phyloP scores from a whole-genome alignment of 2,113 vertebrate genomes.

The Fregata magnificens region DNA sequence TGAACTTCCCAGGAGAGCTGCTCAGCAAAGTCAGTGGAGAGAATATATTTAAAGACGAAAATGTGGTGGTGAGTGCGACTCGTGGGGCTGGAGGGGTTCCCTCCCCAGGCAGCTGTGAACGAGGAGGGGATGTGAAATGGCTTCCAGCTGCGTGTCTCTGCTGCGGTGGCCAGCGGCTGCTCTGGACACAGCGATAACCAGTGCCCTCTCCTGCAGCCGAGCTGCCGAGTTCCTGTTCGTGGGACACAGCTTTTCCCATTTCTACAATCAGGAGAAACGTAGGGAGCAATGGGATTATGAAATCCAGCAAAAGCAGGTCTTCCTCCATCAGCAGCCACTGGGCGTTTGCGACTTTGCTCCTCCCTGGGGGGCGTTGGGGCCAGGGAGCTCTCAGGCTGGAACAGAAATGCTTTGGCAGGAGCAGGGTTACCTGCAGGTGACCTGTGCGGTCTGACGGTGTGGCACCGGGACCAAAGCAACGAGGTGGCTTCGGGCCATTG shows the following conservation, averaged over 20 bases:
- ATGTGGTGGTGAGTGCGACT: conserved; percentile 63
- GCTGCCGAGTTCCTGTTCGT: fast-evolving
- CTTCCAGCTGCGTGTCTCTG: not conserved
- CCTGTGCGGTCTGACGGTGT: fast-evolving
- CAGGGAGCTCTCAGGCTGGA: not conserved
- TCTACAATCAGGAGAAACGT: not conserved
- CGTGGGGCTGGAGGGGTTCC: not conserved
- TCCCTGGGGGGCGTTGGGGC: not conserved
- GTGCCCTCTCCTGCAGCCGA: not conserved
- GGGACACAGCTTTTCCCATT: not conserved
- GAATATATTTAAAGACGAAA: conserved; percentile 79
- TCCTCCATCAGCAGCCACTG: not conserved
- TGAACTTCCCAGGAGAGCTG: conserved; percentile 76
- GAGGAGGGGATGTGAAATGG: not conserved
- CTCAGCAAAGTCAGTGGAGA: conserved; percentile 79
- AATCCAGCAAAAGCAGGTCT: not conserved
- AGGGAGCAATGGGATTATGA: not conserved
- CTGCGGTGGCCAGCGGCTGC: not conserved
- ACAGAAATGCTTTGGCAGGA: not conserved
- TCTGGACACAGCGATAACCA: not conserved
- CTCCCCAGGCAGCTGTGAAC: fast-evolving
- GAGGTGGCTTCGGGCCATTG: not conserved
- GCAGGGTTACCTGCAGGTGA: too few relatives aligned
- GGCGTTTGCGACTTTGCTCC: not conserved
- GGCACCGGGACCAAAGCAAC: not conserved